Evolutionary conservation across 1,140 invertebrate species (phyloP).

Genomic region (Campoletis sonorensis): DNA sequence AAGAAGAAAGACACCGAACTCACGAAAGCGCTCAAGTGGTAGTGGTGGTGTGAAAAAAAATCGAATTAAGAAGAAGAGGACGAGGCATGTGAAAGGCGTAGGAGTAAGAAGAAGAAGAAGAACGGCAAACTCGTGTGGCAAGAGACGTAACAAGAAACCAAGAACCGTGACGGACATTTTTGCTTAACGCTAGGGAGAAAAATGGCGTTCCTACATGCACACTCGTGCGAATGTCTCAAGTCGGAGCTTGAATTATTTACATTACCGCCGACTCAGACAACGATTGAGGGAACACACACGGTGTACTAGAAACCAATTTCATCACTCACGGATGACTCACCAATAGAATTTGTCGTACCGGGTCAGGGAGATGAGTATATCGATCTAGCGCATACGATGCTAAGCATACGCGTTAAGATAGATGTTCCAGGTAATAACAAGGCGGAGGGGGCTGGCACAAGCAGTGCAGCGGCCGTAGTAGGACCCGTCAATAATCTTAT

Average conservation of each 20-base stretch:
- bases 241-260: conserved; percentile 73
- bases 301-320: conserved; percentile 72
- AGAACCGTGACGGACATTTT: conserved; percentile 38
- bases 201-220: conserved; percentile 54
- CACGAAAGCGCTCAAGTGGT: not conserved
- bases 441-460: not conserved
- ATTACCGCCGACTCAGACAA: conserved; percentile 71
- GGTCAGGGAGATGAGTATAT: not conserved
- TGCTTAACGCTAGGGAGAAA: conserved; percentile 5
- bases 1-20: not conserved
- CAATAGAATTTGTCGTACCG: conserved; percentile 7
- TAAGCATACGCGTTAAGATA: not conserved
- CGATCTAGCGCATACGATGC: not conserved
- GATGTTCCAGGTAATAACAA: not conserved
- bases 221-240: conserved; percentile 57
- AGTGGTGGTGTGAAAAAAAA: not conserved
- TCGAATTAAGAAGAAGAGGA: not conserved
- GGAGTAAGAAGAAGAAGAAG: too few species aligned
- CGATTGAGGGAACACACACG: conserved; percentile 64
- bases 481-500: conserved; percentile 66
- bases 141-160: conserved; percentile 21
- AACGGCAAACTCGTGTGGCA: not conserved
- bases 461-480: not conserved
- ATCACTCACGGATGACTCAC: conserved; percentile 43
- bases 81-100: not conserved